These are phyloP conservation scores for Fregata magnificens DNA, from an alignment of 2,113 vertebrate genomes.

Conservation along the genomic window DNA sequence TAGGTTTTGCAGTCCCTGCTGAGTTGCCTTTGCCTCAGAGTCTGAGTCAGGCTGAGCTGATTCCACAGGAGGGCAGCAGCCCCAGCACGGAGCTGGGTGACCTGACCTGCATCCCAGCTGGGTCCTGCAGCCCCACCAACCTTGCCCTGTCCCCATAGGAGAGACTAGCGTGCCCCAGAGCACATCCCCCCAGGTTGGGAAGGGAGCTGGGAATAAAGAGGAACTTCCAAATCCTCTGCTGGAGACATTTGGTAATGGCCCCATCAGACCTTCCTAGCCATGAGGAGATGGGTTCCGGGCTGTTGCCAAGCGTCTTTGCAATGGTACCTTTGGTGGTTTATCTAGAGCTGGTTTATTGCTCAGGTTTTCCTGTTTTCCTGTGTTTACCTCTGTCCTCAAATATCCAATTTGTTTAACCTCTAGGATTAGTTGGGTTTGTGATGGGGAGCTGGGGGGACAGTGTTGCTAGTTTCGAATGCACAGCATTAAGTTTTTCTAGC, in stretches of 20 bases:
- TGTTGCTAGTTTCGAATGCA: not conserved
- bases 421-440: not conserved
- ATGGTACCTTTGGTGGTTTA: not conserved
- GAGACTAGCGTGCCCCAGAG: not conserved
- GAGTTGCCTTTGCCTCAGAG: not conserved
- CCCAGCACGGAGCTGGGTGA: fast-evolving
- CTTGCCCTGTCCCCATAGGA: fast-evolving
- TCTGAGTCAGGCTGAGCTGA: not conserved
- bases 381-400: not conserved
- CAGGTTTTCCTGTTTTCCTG: not conserved
- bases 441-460: not conserved
- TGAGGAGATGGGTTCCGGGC: not conserved
- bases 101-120: not conserved
- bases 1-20: not conserved
- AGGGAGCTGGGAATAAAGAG: not conserved
- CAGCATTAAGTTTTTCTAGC: not conserved
- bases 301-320: not conserved
- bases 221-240: not conserved
- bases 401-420: not conserved
- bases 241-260: not conserved
- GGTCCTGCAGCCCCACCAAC: not conserved
- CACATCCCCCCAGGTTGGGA: not conserved
- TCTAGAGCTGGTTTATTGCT: not conserved
- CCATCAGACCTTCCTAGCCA: not conserved
- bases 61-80: conserved; percentile 9